Percentiles rank a stretch among this genome's conserved stretches.
Evolutionary conservation across 2,888 invertebrate species (phyloP).

Genomic region (Trachelus troglodyta): DNA sequence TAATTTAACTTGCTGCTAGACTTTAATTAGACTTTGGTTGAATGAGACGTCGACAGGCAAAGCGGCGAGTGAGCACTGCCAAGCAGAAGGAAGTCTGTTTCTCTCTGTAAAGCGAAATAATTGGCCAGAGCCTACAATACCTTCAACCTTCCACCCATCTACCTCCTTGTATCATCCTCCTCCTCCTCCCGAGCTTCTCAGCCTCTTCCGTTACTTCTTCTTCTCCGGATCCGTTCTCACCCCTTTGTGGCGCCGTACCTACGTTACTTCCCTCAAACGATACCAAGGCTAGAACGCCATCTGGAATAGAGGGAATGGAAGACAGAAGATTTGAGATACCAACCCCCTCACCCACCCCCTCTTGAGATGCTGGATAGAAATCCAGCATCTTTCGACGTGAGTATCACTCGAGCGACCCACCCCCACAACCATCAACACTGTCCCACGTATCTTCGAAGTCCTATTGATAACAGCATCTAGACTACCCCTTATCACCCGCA

Average conservation of each 20-base stretch:
- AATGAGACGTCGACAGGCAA: conserved; percentile 52
- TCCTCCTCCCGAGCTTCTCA: conserved; percentile 9
- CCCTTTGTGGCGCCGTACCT: not conserved
- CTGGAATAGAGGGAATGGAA: not conserved
- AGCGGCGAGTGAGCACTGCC: conserved; percentile 38
- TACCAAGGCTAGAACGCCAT: not conserved
- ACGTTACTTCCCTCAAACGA: not conserved
- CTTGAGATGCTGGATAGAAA: no score
- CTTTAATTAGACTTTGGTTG: conserved; percentile 64
- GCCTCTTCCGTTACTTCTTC: conserved; percentile 25
- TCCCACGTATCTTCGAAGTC: no score
- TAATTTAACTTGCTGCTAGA: conserved; percentile 65
- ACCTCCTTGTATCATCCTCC: conserved; percentile 2
- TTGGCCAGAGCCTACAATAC: conserved; percentile 42
- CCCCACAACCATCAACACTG: no score
- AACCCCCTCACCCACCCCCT: no score
- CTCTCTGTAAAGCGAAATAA: conserved; percentile 38
- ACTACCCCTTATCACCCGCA: no score
- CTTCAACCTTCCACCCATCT: conserved; percentile 9
- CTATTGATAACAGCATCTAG: no score
- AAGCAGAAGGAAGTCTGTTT: conserved; percentile 9
- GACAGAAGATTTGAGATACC: conserved; percentile 6
- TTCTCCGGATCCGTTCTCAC: conserved; percentile 15
- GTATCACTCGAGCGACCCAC: no score
- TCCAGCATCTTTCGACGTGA: no score